These are phyloP conservation scores for Epiperipatus broadwayi DNA, from an alignment of 2,888 invertebrate genomes.

Conservation along the genomic window DNA sequence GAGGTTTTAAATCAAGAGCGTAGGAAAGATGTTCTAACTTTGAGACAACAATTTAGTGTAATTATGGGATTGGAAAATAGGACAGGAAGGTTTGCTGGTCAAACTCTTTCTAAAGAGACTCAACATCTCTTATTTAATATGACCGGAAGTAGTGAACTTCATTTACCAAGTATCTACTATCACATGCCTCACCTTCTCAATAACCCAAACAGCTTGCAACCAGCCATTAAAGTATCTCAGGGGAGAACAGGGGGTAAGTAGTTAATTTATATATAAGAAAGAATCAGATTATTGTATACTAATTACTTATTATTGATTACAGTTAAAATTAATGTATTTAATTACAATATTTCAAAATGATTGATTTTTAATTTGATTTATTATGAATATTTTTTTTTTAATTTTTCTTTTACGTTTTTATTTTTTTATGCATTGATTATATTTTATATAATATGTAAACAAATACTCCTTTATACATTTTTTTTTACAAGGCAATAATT, in stretches of 20 bases:
- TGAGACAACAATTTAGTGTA: slow-evolving; percentile 47
- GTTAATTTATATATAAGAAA: background rate
- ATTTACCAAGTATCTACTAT: slow-evolving; percentile 58
- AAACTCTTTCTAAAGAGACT: slow-evolving; percentile 15
- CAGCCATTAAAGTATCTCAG: slow-evolving; percentile 54
- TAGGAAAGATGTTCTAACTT: slow-evolving; percentile 51
- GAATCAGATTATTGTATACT: background rate
- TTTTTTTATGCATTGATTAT: slow-evolving; percentile 5
- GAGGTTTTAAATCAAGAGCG: slow-evolving; percentile 55
- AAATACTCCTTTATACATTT: no score
- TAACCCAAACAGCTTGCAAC: slow-evolving; percentile 51
- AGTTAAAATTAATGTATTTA: background rate
- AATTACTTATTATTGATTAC: background rate
- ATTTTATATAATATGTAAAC: no score
- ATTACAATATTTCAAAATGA: background rate
- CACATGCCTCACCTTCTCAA: slow-evolving; percentile 69
- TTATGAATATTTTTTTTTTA: background rate
- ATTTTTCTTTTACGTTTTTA: slow-evolving; percentile 4
- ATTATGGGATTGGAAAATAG: no score
- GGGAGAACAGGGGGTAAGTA: slow-evolving; percentile 42
- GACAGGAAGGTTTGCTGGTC: slow-evolving; percentile 15
- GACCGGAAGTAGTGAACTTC: slow-evolving; percentile 35
- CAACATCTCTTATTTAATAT: slow-evolving; percentile 30
- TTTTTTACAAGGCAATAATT: no score
- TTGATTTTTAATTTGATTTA: background rate